Evolutionary conservation across 2,888 invertebrate genomes (phyloP), one percentile per base, ranked within the genome.

Genomic region (Apocheima hispidaria): DNA sequence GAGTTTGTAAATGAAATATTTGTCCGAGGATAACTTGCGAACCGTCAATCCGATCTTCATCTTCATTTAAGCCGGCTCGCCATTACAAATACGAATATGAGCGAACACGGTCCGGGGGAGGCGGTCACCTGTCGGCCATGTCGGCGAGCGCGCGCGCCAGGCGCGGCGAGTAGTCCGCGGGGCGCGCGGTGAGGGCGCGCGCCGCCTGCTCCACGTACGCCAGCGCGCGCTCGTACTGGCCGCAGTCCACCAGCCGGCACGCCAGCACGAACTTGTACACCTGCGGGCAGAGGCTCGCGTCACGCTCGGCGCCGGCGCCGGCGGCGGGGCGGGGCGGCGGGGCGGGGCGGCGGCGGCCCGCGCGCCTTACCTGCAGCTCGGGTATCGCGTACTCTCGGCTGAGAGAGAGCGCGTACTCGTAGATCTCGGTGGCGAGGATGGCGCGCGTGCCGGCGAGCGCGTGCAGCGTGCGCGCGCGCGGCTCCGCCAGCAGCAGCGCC

Each of bases 341-440:
- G 9, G 0, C 23, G n/a, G n/a, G n/a, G n/a, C 4, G 12, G 10
- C 1, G 33, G 12, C 0, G 33, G 14, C 14, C n/a, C n/a, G n/a
- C n/a, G 14, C 35, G 14, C 33, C 16, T 21, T 16, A 96, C 96
- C 94, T 96, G 96, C 75, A 97, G 94, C 76, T 96, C 95, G 0
- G 95, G 92, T 60, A 98, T 93, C 44, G 94, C 94, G 82, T 96
- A 97, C 54, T 94, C 94, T 20, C 95, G 94, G 79, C 96, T 96
- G 50, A 99, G 93, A 62, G 96, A 95, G 68, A 96, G 94, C 4
- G 98, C 98, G 84, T 98, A 99, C 87, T 99, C 99, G 86, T 98
- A 99, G 63, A 99, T 96, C 91, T 99, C 98, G 0, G 99, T 99
- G 89, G 98, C 96, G 92, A 98, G 97, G 64, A 99, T 96, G 20